Conservation (phyloP, 2,888 invertebrate species). For the Sinohyriopsis cumingii region DNA sequence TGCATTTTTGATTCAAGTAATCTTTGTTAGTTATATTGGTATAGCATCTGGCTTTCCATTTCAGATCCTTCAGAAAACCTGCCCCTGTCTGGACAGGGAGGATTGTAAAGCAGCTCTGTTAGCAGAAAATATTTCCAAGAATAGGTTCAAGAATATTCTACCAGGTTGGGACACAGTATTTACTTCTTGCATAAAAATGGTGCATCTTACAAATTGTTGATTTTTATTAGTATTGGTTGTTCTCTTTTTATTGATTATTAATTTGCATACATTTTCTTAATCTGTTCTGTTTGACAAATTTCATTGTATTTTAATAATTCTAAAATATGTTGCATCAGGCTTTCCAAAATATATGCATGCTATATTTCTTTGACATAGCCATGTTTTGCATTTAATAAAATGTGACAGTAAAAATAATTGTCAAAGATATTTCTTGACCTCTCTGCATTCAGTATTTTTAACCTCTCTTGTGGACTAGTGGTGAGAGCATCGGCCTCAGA, state of each 20-base stretch:
- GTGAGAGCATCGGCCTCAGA: no score
- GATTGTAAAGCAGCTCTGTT: slow-evolving; percentile 60
- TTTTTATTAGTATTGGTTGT: background rate
- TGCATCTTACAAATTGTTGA: background rate
- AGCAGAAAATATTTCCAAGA: slow-evolving; percentile 61
- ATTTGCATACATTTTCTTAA: background rate
- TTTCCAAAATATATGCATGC: no score
- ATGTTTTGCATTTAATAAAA: no score
- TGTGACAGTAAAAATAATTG: no score
- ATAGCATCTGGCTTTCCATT: background rate
- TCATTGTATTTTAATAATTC: background rate
- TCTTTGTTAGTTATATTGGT: background rate
- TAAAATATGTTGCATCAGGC: no score
- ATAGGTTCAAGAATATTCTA: slow-evolving; percentile 64
- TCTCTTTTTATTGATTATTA: background rate
- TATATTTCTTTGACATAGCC: no score
- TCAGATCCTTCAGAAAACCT: slow-evolving; percentile 56
- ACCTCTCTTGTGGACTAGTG: no score
- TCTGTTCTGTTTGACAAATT: background rate
- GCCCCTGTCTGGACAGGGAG: slow-evolving; percentile 57
- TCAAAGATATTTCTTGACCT: no score
- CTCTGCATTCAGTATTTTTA: no score
- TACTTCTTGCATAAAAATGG: background rate
- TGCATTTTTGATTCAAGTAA: no score
- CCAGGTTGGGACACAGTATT: slow-evolving; percentile 48